These are phyloP conservation scores for Nymphalis urticae DNA, from an alignment of 2,888 invertebrate species.

Conservation along the genomic window DNA sequence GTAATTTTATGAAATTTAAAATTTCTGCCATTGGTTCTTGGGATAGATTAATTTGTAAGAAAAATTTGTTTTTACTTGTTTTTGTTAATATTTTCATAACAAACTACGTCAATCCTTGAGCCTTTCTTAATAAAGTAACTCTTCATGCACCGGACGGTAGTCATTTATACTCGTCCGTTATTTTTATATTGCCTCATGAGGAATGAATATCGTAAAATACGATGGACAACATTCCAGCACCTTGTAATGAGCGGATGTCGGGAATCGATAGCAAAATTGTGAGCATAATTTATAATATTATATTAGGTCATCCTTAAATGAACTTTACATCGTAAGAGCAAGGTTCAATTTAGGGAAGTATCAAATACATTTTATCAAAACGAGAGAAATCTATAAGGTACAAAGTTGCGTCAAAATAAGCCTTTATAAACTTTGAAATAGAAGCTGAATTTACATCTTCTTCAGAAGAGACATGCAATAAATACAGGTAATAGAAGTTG, in stretches of 20 bases:
- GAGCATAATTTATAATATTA: conserved; percentile 69
- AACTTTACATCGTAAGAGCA: conserved; percentile 45
- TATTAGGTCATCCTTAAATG: conserved; percentile 41
- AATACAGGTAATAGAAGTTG: conserved; percentile 66
- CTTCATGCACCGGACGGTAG: conserved; percentile 43
- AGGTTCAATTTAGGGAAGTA: conserved; percentile 47
- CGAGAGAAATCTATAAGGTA: conserved; percentile 53
- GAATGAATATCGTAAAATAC: conserved; percentile 69
- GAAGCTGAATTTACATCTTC: conserved; percentile 62
- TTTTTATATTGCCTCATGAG: conserved; percentile 47
- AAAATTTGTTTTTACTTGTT: background rate
- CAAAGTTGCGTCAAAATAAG: conserved; percentile 59
- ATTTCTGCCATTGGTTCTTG: too few relatives aligned
- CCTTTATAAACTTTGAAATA: conserved; percentile 60
- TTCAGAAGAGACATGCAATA: conserved; percentile 56
- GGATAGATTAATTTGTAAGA: too few relatives aligned
- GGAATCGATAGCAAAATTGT: conserved; percentile 76
- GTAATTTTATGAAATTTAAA: too few relatives aligned
- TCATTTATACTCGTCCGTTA: conserved; percentile 56
- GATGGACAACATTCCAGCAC: conserved; percentile 74
- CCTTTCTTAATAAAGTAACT: conserved; percentile 1
- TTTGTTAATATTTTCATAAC: background rate
- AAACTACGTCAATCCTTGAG: background rate
- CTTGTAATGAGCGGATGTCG: conserved; percentile 79
- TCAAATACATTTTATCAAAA: conserved; percentile 46